Percentiles rank a stretch among this genome's conserved stretches.
These are phyloP conservation scores for Corythornis leucogaster DNA, from an alignment of 2,797 vertebrate species.

Conservation along the genomic window DNA sequence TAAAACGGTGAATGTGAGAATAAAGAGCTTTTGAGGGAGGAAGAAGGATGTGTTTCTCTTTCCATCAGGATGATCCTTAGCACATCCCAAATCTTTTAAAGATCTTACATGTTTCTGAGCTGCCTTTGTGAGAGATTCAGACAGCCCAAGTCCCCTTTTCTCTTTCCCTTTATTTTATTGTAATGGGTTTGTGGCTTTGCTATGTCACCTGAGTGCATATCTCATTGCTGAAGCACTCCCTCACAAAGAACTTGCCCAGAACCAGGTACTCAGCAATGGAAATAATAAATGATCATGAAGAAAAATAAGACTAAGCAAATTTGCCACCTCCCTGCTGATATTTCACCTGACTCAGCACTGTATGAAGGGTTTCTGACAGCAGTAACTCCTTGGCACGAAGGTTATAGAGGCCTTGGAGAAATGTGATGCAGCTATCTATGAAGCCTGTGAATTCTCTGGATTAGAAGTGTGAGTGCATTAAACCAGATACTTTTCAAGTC, in stretches of 20 bases:
- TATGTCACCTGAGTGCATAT: not conserved
- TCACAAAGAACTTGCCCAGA: not conserved
- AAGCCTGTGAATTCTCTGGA: not conserved
- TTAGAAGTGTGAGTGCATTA: not conserved
- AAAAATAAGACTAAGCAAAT: conserved; percentile 34
- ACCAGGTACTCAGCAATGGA: not conserved
- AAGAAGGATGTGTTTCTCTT: not conserved
- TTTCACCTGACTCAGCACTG: conserved; percentile 15
- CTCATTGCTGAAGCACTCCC: not conserved
- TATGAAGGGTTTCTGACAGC: not conserved
- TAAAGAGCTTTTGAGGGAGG: not conserved
- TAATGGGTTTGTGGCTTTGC: not conserved
- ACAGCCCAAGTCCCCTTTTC: not conserved
- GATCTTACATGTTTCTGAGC: not conserved
- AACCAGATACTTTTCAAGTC: conserved; percentile 51
- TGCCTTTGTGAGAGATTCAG: not conserved
- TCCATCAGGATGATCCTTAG: not conserved
- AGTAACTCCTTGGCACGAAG: conserved; percentile 17
- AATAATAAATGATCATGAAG: not conserved
- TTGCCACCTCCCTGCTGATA: conserved; percentile 33
- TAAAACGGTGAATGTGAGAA: not conserved
- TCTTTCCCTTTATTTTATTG: not conserved
- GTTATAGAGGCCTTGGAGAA: conserved; percentile 15
- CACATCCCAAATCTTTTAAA: not conserved
- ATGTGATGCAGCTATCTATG: not conserved